Evolutionary conservation across 1,140 invertebrate species (phyloP).

Genomic region (Pygmarrhopalites habei): DNA sequence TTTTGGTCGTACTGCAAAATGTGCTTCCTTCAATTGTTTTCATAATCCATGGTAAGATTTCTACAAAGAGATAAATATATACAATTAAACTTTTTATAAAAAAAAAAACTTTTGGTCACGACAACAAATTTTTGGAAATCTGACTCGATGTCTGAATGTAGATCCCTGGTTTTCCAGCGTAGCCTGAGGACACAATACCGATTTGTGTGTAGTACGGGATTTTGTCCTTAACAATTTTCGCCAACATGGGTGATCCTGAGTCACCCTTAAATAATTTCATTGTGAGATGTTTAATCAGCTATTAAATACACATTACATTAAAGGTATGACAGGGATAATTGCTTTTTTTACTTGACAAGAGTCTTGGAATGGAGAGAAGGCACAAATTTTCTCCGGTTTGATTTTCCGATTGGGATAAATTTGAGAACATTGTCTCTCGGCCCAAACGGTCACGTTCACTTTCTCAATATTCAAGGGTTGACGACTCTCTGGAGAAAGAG

Average conservation of each 20-base stretch:
- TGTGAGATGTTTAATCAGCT: background rate
- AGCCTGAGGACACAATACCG: background rate
- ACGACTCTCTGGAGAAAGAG: constrained; percentile 16
- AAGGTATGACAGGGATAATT: background rate
- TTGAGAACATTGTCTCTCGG: constrained; percentile 17
- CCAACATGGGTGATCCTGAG: background rate
- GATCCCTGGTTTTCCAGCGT: background rate
- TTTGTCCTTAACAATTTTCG: background rate
- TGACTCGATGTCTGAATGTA: background rate
- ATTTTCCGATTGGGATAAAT: constrained; percentile 20
- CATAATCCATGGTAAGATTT: constrained; percentile 19
- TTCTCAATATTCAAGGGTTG: constrained; percentile 16
- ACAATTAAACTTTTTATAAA: background rate
- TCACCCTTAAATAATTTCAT: background rate
- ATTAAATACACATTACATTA: background rate
- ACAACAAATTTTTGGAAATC: background rate
- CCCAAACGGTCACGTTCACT: constrained; percentile 24
- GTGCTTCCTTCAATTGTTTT: constrained; percentile 10
- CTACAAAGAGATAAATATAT: constrained; percentile 7
- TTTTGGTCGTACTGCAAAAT: no score
- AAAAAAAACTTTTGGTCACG: background rate
- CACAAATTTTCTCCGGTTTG: constrained; percentile 31
- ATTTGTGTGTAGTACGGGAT: background rate
- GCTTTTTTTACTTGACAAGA: constrained; percentile 23
- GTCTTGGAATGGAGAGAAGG: constrained; percentile 18